These are phyloP conservation scores for Sthenelais limicola DNA, from an alignment of 2,888 invertebrate species.

Conservation along the genomic window DNA sequence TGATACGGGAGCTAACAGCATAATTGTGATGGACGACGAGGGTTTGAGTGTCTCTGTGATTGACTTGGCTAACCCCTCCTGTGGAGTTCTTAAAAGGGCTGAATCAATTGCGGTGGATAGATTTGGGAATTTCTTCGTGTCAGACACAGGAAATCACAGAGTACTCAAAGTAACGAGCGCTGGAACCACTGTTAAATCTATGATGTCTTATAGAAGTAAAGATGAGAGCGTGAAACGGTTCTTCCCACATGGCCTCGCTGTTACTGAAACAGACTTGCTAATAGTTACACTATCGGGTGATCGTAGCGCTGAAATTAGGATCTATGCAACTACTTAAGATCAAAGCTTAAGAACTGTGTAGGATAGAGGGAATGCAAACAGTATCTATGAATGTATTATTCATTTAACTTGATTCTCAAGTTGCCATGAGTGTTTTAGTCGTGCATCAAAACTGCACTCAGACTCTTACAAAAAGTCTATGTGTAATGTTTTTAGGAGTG, in stretches of 20 bases:
- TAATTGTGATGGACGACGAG: conserved; percentile 41
- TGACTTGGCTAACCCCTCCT: conserved; percentile 31
- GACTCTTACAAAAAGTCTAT: no score
- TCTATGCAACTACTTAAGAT: conserved; percentile 31
- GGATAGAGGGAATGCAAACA: no score
- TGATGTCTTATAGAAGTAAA: conserved; percentile 35
- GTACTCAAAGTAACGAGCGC: conserved; percentile 43
- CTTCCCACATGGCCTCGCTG: conserved; percentile 22
- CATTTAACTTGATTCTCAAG: no score
- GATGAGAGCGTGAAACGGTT: background rate
- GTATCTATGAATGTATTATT: no score
- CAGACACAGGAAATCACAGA: conserved; percentile 42
- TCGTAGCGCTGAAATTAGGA: conserved; percentile 42
- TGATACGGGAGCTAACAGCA: no score
- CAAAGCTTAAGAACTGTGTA: background rate
- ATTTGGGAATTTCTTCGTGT: conserved; percentile 41
- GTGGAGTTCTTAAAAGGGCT: conserved; percentile 42
- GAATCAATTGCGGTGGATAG: conserved; percentile 41
- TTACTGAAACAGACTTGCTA: conserved; percentile 25
- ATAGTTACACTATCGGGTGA: conserved; percentile 43
- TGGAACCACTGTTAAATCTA: conserved; percentile 36
- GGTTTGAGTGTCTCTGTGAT: conserved; percentile 29
- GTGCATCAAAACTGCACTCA: no score
- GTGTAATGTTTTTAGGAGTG: no score
- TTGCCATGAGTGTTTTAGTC: no score